Base-by-base conservation (phyloP, 2,888 invertebrate genomes). In the Monopis laevigella region DNA sequence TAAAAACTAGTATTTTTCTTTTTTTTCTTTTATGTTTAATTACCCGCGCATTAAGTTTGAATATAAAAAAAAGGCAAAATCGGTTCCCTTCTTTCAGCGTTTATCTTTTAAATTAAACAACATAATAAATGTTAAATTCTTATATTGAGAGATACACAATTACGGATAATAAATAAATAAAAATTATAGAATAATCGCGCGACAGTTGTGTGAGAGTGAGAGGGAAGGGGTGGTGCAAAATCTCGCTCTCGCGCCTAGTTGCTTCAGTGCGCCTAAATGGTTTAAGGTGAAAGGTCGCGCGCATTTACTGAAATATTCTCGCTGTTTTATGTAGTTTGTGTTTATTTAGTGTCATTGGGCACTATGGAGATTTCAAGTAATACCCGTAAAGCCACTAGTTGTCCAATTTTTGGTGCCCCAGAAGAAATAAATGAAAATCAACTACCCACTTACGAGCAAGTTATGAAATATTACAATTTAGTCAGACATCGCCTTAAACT, bases 381-480 rank as follows among this genome's bases (percentile, higher is more conserved):
- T 5, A 29, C 40, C 28, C 30, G 29, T 29, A 40, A 17, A 3
- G 40, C 40, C 30, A 29, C 30, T 12, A 40, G 19, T 11, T 40
- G 40, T 19, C 40, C 40, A 6, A 18, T 40, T 17, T 40, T 40
- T 40, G 40, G 40, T 11, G 30, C 29, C 19, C 7, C 11, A 10
- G 40, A 29, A 29, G 30, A 29, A 29, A 27, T 40, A 2, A 40
- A 13, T 2, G 40, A 29, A 18, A 40, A 40, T 19, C 18, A 18
- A 18, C 19, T 44, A 36, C 44, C 41, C 16, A 42, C 39, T 11
- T 44, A 44, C 39, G 11, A 39, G 34, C 16, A 44, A 21, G 41
- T 44, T 14, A 44, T 44, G 41, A 45, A 48, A 36, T 48, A 46
- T 24, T 24, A 24, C 24, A 24, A 24, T 24, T 24, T 10, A 45